phyloP scores from a whole-genome alignment of 1,140 invertebrate genomes.

The Andricus grossulariae region DNA sequence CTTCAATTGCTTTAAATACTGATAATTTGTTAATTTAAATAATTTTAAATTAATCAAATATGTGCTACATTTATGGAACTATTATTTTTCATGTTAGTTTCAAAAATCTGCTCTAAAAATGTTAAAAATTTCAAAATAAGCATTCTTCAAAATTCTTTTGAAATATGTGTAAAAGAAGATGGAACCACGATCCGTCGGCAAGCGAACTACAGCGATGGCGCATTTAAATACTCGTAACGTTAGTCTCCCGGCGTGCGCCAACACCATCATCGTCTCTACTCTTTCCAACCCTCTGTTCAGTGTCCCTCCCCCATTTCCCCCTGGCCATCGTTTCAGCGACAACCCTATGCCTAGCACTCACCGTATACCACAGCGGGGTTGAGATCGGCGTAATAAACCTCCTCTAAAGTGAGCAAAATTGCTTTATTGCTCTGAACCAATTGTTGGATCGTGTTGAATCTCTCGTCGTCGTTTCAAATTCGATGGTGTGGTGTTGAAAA shows the following conservation, averaged over 20 bases:
- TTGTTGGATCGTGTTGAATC: conserved; percentile 38
- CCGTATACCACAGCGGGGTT: conserved; percentile 33
- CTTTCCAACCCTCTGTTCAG: conserved; percentile 18
- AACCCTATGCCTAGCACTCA: conserved; percentile 27
- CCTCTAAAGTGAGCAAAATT: conserved; percentile 47
- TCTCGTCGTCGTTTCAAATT: background rate
- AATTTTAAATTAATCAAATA: no score
- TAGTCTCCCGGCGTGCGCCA: conserved; percentile 34
- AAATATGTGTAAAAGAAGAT: no score
- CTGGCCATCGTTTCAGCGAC: conserved; percentile 32
- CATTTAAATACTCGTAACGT: conserved; percentile 25
- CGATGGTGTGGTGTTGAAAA: background rate
- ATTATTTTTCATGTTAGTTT: no score
- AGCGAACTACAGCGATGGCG: conserved; percentile 39
- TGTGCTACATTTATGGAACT: no score
- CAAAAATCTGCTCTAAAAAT: no score
- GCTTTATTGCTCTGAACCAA: conserved; percentile 49
- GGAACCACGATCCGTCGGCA: conserved; percentile 56
- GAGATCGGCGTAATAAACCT: conserved; percentile 46
- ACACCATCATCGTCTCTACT: conserved; percentile 20
- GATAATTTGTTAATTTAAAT: no score
- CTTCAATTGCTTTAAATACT: no score
- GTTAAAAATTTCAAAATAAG: no score
- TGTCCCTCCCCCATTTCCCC: background rate
- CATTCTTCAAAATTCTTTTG: no score